Evolutionary conservation across 2,888 invertebrate species (phyloP).

Genomic region (Cantharis lateralis): DNA sequence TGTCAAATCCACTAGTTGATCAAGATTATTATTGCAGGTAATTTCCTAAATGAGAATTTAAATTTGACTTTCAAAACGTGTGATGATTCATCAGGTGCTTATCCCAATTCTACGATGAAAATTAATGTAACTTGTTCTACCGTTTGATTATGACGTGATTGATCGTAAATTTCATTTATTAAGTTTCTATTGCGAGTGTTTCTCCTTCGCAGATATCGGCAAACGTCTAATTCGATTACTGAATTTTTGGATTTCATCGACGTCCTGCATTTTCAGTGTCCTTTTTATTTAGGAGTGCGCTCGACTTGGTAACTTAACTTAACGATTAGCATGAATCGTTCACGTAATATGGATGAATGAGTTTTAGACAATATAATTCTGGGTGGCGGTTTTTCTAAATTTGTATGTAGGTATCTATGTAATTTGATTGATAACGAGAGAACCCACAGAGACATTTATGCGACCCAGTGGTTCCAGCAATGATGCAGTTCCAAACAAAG

Average conservation of each 20-base stretch:
- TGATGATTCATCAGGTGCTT: not conserved
- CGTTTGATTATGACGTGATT: not conserved
- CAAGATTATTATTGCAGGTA: not conserved
- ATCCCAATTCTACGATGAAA: not conserved
- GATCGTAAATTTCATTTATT: not conserved
- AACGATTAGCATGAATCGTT: not conserved
- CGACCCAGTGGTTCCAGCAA: no score
- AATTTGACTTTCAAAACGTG: not conserved
- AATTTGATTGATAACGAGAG: no score
- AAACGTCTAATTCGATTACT: not conserved
- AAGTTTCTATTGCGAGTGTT: not conserved
- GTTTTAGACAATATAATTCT: not conserved
- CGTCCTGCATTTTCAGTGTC: no score
- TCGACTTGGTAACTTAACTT: not conserved
- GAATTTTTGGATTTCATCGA: no score
- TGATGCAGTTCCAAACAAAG: no score
- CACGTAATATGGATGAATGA: not conserved
- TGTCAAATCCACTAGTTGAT: not conserved
- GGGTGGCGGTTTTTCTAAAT: not conserved
- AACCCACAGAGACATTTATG: no score
- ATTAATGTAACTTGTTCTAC: not conserved
- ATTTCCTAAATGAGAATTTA: not conserved
- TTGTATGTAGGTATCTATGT: not conserved
- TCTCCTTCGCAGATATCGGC: not conserved
- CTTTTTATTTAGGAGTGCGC: no score